Conservation (phyloP, 2,797 vertebrate species). For the Neopelma chrysocephalum region DNA sequence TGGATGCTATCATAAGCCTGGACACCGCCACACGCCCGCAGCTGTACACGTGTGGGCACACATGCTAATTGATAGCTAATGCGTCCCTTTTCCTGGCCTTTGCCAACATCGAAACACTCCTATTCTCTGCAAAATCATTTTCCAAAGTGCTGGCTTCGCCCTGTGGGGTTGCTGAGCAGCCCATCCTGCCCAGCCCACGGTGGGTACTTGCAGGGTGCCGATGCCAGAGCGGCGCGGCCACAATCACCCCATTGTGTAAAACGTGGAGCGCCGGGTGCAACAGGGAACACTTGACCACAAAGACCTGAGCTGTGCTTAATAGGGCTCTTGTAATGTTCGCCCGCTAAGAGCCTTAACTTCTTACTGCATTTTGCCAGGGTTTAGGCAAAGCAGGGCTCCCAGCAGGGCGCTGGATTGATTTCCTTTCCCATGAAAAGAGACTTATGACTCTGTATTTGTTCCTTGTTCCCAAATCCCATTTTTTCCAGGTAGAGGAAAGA, state of each 20-base stretch:
- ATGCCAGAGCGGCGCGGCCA: background rate
- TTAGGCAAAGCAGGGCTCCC: conserved; percentile 57
- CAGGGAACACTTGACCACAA: background rate
- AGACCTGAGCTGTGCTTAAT: background rate
- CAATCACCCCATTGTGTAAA: background rate
- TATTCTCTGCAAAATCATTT: background rate
- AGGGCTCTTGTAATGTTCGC: background rate
- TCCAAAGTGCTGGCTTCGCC: fast-evolving
- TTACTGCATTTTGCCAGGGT: conserved; percentile 41
- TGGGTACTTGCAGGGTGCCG: fast-evolving
- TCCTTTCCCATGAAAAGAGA: conserved; percentile 54
- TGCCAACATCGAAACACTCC: fast-evolving
- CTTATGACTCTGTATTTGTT: background rate
- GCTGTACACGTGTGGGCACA: fast-evolving
- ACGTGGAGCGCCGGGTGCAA: fast-evolving
- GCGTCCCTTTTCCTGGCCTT: background rate
- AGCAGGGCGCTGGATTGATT: background rate
- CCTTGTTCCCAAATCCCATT: conserved; percentile 30
- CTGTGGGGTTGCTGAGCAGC: background rate
- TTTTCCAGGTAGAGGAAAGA: conserved; percentile 2
- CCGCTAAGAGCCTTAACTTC: conserved; percentile 63
- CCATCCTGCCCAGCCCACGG: background rate
- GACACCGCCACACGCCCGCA: background rate
- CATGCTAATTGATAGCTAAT: fast-evolving
- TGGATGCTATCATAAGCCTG: background rate